These are phyloP conservation scores for Cephalopterus ornatus DNA, from an alignment of 2,113 vertebrate species.

Conservation along the genomic window DNA sequence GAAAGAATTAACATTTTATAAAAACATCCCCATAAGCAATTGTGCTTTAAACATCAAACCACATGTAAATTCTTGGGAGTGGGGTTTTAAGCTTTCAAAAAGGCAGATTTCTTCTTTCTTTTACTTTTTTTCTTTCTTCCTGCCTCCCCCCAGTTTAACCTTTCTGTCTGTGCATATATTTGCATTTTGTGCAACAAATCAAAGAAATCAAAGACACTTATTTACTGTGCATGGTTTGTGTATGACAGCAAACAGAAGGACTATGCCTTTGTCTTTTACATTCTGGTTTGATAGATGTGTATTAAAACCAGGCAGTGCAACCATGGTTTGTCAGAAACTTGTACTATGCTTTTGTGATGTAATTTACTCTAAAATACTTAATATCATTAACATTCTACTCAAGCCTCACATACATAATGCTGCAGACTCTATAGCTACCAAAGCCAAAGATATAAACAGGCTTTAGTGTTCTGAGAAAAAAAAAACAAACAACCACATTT, in stretches of 20 bases:
- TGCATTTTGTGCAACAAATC: not conserved
- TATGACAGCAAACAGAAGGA: not conserved
- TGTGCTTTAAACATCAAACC: not conserved
- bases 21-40: not conserved
- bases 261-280: not conserved
- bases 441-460: constrained; percentile 1
- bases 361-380: not conserved
- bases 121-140: not conserved
- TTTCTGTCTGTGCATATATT: not conserved
- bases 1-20: not conserved
- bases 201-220: not conserved
- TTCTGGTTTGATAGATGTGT: not conserved
- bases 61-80: not conserved
- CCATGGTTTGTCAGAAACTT: not conserved
- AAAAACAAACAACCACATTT: not conserved
- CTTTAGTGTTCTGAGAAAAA: not conserved
- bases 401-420: not conserved
- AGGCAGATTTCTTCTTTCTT: not conserved
- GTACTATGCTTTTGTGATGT: not conserved
- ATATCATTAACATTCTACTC: constrained; percentile 25
- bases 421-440: not conserved
- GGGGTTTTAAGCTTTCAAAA: not conserved
- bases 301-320: not conserved
- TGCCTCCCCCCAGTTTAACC: rapidly evolving
- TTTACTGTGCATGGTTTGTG: not conserved